phyloP scores from a whole-genome alignment of 2,797 vertebrate species.

The Mormyrops attenuatus region DNA sequence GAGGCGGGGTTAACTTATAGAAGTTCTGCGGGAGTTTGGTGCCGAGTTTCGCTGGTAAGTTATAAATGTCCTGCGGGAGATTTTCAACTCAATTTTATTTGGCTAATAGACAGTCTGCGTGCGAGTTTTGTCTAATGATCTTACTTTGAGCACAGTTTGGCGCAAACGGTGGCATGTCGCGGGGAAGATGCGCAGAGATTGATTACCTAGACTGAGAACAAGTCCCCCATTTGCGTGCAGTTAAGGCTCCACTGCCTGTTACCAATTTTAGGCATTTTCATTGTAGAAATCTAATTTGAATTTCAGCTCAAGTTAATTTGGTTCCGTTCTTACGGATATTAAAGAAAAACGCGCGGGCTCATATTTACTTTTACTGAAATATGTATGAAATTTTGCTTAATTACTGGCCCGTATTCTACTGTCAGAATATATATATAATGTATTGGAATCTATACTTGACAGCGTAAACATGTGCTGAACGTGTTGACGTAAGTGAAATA shows the following conservation, averaged over 20 bases:
- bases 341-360: background rate
- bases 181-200: background rate
- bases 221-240: background rate
- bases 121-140: background rate
- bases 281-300: background rate
- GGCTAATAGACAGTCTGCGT: background rate
- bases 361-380: background rate
- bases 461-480: background rate
- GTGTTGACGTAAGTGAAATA: background rate
- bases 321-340: background rate
- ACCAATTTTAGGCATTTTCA: background rate
- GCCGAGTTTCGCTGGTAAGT: conserved; percentile 30
- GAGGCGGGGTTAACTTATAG: conserved; percentile 25
- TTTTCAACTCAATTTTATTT: background rate
- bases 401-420: background rate
- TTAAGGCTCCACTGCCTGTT: background rate
- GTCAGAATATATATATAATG: background rate
- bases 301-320: background rate
- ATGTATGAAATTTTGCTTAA: background rate
- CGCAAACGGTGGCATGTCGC: background rate
- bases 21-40: conserved; percentile 32
- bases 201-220: background rate
- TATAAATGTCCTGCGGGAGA: background rate
- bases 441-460: background rate
- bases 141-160: background rate